Base-by-base conservation (phyloP, 2,113 vertebrate species). In the Colaptes auratus region DNA sequence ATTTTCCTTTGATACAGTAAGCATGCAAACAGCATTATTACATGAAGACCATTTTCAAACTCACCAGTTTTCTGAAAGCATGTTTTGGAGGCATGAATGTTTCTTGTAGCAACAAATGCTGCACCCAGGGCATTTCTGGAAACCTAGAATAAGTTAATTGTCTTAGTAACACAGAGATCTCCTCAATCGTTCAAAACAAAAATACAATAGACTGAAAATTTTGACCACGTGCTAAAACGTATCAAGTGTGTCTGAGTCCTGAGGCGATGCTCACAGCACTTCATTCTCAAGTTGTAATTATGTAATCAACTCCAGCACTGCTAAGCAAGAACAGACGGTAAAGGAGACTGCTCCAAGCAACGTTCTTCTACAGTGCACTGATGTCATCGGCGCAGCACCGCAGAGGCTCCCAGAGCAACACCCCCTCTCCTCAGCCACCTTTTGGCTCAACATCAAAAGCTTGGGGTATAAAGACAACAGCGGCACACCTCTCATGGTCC, bases 51-150 rank as follows among this genome's bases (percentile, higher is more conserved):
- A 6, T 78, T 36, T 9, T 71, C 36, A 17, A 25, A 97, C 98
- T 97, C 92, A 99, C 99, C 99, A 2, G 98, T 99, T 96, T 99
- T 99, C 97, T 99, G 98, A 95, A 98, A 98, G 92, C 90, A 93
- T 87, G 97, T 93, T 93, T 98, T 98, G 70, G 98, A 98, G 46
- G 97, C 98, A 97, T 99, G 99, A 95, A 99, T 97, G 95, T 99
- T 99, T 95, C 98, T 99, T 94, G 98, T 96, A 86, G 98, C 99
- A 91, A 99, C 94, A 92, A 99, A 99, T 10, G 98, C 98, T 72
- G 98, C 98, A 64, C 98, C 98, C 30, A 99, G 82, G 69, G 95
- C 89, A 87, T 99, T 98, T 97, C 98, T 99, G 91, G 98, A 98
- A 88, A 99, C 96, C 99, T 99, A 86, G 27, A 69, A 86, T 6